Percentiles rank a stretch among this genome's conserved stretches.
Evolutionary conservation across 2,888 invertebrate species (phyloP).

Genomic region (Vanessa cardui): DNA sequence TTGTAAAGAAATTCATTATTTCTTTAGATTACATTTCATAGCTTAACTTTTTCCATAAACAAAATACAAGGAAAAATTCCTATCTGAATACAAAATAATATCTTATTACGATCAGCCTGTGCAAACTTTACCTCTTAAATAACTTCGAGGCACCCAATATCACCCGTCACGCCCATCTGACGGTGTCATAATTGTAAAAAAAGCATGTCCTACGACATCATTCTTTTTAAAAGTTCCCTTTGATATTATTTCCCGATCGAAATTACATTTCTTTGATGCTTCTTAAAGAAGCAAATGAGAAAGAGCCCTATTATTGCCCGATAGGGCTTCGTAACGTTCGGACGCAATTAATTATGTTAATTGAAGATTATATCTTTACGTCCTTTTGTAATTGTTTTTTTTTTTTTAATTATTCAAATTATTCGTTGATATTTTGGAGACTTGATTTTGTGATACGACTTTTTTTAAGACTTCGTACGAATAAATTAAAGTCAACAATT

Average conservation of each 20-base stretch:
- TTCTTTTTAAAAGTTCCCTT: conserved; percentile 64
- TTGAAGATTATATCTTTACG: conserved; percentile 40
- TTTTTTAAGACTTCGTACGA: too few species aligned
- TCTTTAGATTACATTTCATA: too few species aligned
- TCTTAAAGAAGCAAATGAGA: conserved; percentile 63
- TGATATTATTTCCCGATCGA: conserved; percentile 72
- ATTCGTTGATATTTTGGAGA: conserved; percentile 23
- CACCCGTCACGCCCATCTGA: conserved; percentile 66
- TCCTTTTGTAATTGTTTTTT: conserved; percentile 30
- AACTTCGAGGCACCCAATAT: conserved; percentile 56
- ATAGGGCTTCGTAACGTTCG: conserved; percentile 56
- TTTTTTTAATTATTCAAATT: conserved; percentile 37
- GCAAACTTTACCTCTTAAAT: conserved; percentile 49
- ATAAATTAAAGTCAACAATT: too few species aligned
- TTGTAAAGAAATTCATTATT: too few species aligned
- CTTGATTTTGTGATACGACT: too few species aligned
- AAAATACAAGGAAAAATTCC: background rate
- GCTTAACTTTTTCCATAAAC: background rate
- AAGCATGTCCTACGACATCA: conserved; percentile 57
- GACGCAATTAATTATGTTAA: conserved; percentile 59
- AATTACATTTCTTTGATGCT: conserved; percentile 62
- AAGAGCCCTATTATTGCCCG: conserved; percentile 71
- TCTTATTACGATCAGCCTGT: conserved; percentile 25
- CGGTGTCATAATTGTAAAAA: conserved; percentile 68
- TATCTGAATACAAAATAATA: background rate